Evolutionary conservation across 2,888 invertebrate genomes (phyloP), one percentile per base, ranked within the genome.

Genomic region (Epicampocera succincta): DNA sequence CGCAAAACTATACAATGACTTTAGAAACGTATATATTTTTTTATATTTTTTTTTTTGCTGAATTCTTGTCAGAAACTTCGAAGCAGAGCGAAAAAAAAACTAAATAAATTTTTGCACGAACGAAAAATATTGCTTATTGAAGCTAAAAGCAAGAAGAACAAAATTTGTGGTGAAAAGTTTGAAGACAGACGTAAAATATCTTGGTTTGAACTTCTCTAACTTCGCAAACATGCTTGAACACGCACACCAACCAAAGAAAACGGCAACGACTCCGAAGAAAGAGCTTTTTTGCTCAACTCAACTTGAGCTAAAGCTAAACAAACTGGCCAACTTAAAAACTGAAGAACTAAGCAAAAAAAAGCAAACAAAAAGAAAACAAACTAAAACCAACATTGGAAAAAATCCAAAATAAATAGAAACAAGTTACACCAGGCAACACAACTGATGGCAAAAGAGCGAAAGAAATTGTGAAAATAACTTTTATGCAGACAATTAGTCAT

Each of bases 291-390:
- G 56, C 50, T 54, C 65, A 81, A 72, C 60, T 72, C 52, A 72
- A 63, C 48, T 72, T 65, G 42, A 76, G 50, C 15, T 72, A 33
- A 66, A 58, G 56, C 42, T 50, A 44, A 71, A 68, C 54, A 60
- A 65, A 80, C 75, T 54, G 71, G 65, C 66, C 75, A 75, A 75
- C 40, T 21, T 73, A 29, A 46, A 73, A 73, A 74, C 42, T 60
- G 66, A 68, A 71, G 48, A 63, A 77, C 42, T 42, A 42, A 52
- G 72, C 42, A 68, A 74, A 73, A 44, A 4, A 40, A 58, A 25
- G 72, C 44, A 66, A 63, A 58, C 40, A 58, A 46, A 65, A 65
- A 33, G 38, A 58, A 15, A 71, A 65, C 21, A 63, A 52, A 61
- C 50, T 29, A 38, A 66, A 38, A 61, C 58, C 50, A 82, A 50